Base-by-base conservation (phyloP, 2,888 invertebrate genomes). In the Junonia oenone region DNA sequence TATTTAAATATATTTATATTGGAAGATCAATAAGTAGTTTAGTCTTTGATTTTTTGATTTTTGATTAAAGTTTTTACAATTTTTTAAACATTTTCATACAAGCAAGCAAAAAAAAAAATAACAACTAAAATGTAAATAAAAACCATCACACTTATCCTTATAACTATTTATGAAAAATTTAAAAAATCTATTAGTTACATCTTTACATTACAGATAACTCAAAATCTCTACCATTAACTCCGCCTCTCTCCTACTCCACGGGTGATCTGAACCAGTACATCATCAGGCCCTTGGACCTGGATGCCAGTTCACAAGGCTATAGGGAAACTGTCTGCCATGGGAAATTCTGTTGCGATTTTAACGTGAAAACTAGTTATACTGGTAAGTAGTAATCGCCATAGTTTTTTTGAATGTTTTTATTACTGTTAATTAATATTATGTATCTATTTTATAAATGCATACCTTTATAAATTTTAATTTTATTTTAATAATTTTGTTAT, bases 291-390 rank as follows among this genome's bases (percentile, higher is more conserved):
- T 27, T 87, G 40, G 69, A 85, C 33, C 1, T 78, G 9, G 68
- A 68, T 14, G 73, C 74, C 2, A 73, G 77, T 22, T 40, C 27
- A 1, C 40, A 52, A 3, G 86, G 82, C 0, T 69, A 75, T 37
- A 65, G 55, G 6, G 74, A 85, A 6, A 69, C 68, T 0, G 75
- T 88, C 0, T 88, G 88, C 60, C 76, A 86, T 15, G 71, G 66
- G 1, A 57, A 51, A 0, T 79, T 87, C 61, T 88, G 88, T 66
- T 88, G 88, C 48, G 69, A 83, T 11, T 87, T 88, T 56, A 64
- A 75, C 33, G 55, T 87, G 8, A 86, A 83, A 52, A 73, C 73
- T 17, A 63, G 38, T 8, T 54, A 55, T 22, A 50, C 50, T 63
- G 81, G 83, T 71, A 50, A 66, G 65, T 38, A 5, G 1, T n/a